phyloP scores from a whole-genome alignment of 2,113 vertebrate genomes.

The Toxotes jaculatrix region DNA sequence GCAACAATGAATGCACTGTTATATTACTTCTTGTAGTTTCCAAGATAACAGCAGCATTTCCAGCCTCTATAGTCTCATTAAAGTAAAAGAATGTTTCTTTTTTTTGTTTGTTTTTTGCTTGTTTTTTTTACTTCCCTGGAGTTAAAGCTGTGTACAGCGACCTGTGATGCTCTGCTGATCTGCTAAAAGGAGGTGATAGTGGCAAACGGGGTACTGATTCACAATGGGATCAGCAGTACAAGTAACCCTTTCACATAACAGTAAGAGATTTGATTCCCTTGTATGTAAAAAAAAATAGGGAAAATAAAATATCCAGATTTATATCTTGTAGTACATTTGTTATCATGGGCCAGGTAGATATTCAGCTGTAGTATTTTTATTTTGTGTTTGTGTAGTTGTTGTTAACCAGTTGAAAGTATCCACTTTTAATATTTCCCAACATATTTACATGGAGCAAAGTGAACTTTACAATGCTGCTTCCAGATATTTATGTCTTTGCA shows the following conservation, averaged over 20 bases:
- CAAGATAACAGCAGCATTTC: conserved; percentile 6
- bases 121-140: not conserved
- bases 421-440: not conserved
- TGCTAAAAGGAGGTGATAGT: not conserved
- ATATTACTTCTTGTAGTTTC: conserved; percentile 6
- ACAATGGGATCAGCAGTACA: not conserved
- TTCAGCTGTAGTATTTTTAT: not conserved
- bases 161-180: not conserved
- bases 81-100: not conserved
- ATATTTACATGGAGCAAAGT: not conserved
- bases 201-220: conserved; percentile 1
- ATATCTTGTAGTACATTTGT: too few relatives aligned
- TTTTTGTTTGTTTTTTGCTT: too few relatives aligned
- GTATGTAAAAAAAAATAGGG: not conserved
- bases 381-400: not conserved
- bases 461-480: not conserved
- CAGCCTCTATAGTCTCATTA: not conserved
- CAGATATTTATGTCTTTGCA: not conserved
- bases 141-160: not conserved
- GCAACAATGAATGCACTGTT: conserved; percentile 3
- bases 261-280: not conserved
- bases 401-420: not conserved
- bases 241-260: not conserved
- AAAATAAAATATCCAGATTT: too few relatives aligned
- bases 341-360: too few relatives aligned